A percentile compares a stretch with the other conserved stretches of the same genome.
phyloP scores from a whole-genome alignment of 2,113 vertebrate species.

The cattle (Bos taurus) region DNA sequence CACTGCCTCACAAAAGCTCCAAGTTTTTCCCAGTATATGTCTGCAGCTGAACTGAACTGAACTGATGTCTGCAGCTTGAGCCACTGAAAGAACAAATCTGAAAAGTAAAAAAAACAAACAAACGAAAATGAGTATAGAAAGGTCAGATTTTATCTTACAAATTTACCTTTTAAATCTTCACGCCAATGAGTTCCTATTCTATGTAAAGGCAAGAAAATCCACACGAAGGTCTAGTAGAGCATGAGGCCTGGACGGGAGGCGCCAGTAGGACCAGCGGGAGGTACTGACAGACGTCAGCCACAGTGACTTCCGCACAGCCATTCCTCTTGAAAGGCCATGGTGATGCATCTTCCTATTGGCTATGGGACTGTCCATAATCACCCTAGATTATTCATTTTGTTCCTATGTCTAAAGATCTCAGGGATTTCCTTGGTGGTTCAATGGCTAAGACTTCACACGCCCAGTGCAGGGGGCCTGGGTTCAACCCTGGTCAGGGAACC shows the following conservation, averaged over 20 bases:
- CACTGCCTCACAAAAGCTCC: background rate
- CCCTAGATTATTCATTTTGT: background rate
- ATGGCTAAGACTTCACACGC: background rate
- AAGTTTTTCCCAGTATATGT: background rate
- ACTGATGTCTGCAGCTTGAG: background rate
- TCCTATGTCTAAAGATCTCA: conserved; percentile 39
- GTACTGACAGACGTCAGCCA: accelerated
- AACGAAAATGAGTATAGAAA: background rate
- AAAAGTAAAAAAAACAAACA: background rate
- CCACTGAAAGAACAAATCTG: background rate
- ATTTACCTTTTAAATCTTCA: background rate
- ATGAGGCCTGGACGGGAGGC: background rate
- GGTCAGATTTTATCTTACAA: background rate
- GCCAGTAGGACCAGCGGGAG: too few relatives aligned
- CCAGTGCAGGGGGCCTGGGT: background rate
- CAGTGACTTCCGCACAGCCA: background rate
- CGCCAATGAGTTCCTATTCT: background rate
- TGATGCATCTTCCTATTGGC: background rate
- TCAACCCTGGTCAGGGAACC: background rate
- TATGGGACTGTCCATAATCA: conserved; percentile 53
- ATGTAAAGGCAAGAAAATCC: background rate
- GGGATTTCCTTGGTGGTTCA: background rate
- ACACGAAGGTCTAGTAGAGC: background rate
- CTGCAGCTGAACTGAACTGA: background rate
- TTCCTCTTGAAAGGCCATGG: background rate